Percentiles rank a stretch among this genome's conserved stretches.
phyloP scores from a whole-genome alignment of 2,797 vertebrate genomes.

The Platalea minor region DNA sequence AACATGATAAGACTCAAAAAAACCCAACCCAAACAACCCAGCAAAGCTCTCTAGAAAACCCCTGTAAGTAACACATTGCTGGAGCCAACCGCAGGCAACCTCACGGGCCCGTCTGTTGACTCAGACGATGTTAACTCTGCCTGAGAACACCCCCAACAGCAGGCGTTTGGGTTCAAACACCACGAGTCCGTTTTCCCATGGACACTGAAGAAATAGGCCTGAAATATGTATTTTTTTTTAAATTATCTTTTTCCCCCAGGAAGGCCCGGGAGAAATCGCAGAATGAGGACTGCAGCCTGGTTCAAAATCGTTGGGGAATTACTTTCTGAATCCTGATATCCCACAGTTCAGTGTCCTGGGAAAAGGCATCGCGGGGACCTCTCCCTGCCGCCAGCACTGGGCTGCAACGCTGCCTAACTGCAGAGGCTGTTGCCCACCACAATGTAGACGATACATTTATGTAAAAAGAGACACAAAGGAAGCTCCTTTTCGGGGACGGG shows the following conservation, averaged over 20 bases:
- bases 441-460: rapidly evolving
- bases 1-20: background rate
- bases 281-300: background rate
- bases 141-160: background rate
- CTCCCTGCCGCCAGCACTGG: background rate
- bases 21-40: background rate
- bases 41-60: background rate
- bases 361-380: too few relatives aligned
- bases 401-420: background rate
- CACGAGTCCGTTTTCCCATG: background rate
- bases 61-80: background rate
- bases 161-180: background rate
- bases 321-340: background rate
- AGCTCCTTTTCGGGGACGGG: background rate
- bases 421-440: background rate
- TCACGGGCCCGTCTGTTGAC: background rate
- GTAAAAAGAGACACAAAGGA: background rate
- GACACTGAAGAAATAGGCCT: background rate
- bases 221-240: background rate
- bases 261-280: background rate
- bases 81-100: background rate
- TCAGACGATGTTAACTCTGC: background rate
- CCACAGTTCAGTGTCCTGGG: background rate
- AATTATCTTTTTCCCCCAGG: rapidly evolving
- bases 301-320: background rate